Conservation (phyloP, 2,888 invertebrate genomes). For the Oxyscelio sp. region DNA sequence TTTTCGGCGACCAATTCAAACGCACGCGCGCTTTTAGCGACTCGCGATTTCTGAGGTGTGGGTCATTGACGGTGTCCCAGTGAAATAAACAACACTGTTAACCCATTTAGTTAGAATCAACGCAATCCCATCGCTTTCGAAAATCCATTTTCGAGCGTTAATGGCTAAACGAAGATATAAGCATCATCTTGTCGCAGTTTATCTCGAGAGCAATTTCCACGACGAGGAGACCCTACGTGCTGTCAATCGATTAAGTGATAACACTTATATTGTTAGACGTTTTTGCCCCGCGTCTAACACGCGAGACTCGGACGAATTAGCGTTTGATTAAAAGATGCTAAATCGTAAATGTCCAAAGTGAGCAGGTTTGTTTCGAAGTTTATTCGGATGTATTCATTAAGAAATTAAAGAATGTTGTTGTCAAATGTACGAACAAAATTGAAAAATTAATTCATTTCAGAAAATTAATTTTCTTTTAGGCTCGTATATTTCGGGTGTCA, state of each 20-base stretch:
- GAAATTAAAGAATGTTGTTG: too few species aligned
- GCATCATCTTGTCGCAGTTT: conserved; percentile 67
- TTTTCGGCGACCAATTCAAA: too few species aligned
- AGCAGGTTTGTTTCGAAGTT: too few species aligned
- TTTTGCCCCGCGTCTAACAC: conserved; percentile 38
- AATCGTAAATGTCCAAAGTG: too few species aligned
- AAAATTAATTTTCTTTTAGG: too few species aligned
- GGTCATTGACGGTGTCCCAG: conserved; percentile 1
- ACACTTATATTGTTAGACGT: conserved; percentile 63
- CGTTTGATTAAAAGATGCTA: conserved; percentile 40
- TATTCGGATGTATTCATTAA: too few species aligned
- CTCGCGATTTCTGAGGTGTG: conserved; percentile 32
- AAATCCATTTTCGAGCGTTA: conserved; percentile 70
- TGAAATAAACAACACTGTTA: conserved; percentile 42
- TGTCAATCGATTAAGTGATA: conserved; percentile 67
- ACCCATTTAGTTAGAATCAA: conserved; percentile 45
- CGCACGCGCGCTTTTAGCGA: too few species aligned
- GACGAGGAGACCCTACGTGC: conserved; percentile 32
- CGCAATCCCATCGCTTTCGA: conserved; percentile 61
- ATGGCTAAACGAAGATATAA: conserved; percentile 71
- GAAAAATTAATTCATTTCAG: too few species aligned
- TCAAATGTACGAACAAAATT: too few species aligned
- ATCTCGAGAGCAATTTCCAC: conserved; percentile 64
- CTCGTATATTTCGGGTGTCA: too few species aligned
- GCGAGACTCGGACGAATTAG: conserved; percentile 47